Evolutionary conservation across 1,140 invertebrate species (phyloP).

Genomic region (Eubasilissa regina): DNA sequence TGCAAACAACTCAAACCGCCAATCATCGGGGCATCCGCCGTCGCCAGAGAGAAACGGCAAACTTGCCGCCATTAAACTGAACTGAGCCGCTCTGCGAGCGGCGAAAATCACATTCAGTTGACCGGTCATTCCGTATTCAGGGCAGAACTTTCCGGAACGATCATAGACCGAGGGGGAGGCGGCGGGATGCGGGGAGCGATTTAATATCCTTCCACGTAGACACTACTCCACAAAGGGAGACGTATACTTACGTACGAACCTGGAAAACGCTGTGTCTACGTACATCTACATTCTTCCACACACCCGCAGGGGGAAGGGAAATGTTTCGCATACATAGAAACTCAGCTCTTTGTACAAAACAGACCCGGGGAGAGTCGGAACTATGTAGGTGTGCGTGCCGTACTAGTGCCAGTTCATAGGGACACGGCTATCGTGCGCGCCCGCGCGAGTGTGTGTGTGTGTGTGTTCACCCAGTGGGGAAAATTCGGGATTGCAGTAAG

Average conservation of each 20-base stretch:
- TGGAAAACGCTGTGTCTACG: conserved; percentile 33
- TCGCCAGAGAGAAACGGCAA: conserved; percentile 18
- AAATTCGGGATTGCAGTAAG: conserved; percentile 41
- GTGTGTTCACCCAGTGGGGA: conserved; percentile 21
- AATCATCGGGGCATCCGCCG: conserved; percentile 15
- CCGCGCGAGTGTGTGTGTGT: not conserved
- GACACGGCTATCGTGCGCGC: not conserved
- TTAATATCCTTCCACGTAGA: conserved; percentile 59
- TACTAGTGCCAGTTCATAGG: not conserved
- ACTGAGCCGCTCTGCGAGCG: conserved; percentile 28
- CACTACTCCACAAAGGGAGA: conserved; percentile 56
- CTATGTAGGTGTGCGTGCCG: conserved; percentile 11
- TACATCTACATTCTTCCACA: conserved; percentile 29
- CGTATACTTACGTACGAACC: conserved; percentile 32
- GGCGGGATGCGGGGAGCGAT: conserved; percentile 42
- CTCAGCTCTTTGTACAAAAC: conserved; percentile 15
- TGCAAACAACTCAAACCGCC: conserved; percentile 9
- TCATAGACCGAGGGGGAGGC: not conserved
- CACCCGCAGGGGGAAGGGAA: not conserved
- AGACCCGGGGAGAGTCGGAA: conserved; percentile 16
- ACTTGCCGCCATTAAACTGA: conserved; percentile 36
- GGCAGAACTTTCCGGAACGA: conserved; percentile 54
- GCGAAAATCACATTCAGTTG: conserved; percentile 58
- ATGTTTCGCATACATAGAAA: conserved; percentile 41
- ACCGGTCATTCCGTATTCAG: conserved; percentile 58